Evolutionary conservation across 2,113 vertebrate species (phyloP).

Genomic region (Canis aureus): DNA sequence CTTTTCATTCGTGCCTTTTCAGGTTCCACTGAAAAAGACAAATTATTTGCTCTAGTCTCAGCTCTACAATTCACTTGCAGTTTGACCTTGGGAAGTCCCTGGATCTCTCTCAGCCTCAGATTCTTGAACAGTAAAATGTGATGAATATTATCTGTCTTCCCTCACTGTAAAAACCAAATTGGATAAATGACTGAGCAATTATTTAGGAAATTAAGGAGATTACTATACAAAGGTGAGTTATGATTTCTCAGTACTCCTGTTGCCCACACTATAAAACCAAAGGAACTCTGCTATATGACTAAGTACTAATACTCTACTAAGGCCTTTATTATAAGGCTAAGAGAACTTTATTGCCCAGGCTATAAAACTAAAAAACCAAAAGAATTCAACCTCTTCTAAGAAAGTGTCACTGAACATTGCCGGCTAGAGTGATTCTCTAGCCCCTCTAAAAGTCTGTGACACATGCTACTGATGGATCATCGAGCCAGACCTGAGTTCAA

Average conservation of each 20-base stretch:
- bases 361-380: not conserved
- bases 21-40: not conserved
- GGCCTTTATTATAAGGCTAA: not conserved
- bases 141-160: not conserved
- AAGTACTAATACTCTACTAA: not conserved
- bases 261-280: not conserved
- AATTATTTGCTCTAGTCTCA: not conserved
- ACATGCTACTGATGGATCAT: not conserved
- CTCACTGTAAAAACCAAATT: not conserved
- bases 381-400: not conserved
- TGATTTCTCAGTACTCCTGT: not conserved
- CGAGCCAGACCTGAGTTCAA: not conserved
- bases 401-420: not conserved
- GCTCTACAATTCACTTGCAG: not conserved
- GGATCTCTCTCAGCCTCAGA: not conserved
- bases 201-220: conserved; percentile 37
- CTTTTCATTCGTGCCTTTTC: not conserved
- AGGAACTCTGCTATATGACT: not conserved
- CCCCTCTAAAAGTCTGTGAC: not conserved
- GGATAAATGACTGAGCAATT: not conserved
- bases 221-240: not conserved
- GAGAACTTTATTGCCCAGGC: not conserved
- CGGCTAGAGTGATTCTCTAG: not conserved
- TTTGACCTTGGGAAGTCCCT: not conserved
- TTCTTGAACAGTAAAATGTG: not conserved